These are phyloP conservation scores for Clarias magur DNA, from an alignment of 2,113 vertebrate genomes.

Conservation along the genomic window DNA sequence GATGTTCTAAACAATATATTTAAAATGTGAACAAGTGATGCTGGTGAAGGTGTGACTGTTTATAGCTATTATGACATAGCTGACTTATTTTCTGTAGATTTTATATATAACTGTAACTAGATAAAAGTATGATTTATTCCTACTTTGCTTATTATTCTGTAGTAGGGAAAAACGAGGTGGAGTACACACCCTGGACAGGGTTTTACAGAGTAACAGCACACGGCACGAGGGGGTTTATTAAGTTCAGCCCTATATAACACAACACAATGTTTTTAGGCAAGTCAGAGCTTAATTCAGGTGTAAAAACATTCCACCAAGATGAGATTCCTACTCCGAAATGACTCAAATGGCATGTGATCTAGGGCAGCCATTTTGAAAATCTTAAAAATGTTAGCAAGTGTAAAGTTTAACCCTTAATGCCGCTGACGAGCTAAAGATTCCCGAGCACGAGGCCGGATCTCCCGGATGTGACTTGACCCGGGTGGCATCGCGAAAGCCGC, in stretches of 20 bases:
- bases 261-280: background rate
- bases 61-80: background rate
- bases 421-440: slow-evolving; percentile 79
- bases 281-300: background rate
- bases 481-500: slow-evolving; percentile 66
- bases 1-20: background rate
- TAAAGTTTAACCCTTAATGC: slow-evolving; percentile 77
- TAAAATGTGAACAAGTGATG: background rate
- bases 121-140: background rate
- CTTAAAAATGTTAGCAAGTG: slow-evolving; percentile 29
- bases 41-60: background rate
- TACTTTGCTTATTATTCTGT: background rate
- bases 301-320: background rate
- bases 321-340: background rate
- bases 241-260: background rate
- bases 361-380: slow-evolving; percentile 61
- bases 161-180: background rate
- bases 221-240: background rate
- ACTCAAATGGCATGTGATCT: slow-evolving; percentile 55
- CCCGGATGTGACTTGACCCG: slow-evolving; percentile 57
- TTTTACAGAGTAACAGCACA: background rate
- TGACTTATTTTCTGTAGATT: background rate
- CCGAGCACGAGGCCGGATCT: slow-evolving; percentile 74
- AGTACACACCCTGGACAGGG: background rate
- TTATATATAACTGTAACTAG: background rate